phyloP scores from a whole-genome alignment of 2,797 vertebrate genomes.

The Astyanax mexicanus region DNA sequence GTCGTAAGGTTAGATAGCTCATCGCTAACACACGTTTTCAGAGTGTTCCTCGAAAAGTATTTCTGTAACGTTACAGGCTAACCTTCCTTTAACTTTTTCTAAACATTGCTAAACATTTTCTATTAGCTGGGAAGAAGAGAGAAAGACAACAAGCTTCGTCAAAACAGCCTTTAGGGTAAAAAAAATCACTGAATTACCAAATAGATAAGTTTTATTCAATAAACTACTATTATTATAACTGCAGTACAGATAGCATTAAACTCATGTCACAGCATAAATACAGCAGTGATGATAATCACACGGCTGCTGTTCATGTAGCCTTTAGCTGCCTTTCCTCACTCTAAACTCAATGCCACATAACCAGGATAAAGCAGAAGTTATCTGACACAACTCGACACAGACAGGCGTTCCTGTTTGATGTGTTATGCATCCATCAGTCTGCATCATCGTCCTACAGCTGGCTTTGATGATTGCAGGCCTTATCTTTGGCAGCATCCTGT shows the following conservation, averaged over 20 bases:
- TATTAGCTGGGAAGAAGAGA: no score
- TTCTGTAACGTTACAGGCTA: no score
- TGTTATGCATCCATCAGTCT: not conserved
- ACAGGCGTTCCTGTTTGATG: not conserved
- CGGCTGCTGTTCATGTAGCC: not conserved
- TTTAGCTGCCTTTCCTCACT: not conserved
- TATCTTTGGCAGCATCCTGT: constrained; percentile 17
- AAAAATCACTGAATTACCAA: no score
- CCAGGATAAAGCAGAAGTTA: not conserved
- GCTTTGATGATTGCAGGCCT: constrained; percentile 24
- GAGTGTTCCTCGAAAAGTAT: no score
- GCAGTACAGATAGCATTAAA: not conserved
- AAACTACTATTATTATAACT: not conserved
- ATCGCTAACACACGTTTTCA: no score
- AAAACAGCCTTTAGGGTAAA: no score
- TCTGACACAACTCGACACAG: not conserved
- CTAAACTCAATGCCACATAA: not conserved
- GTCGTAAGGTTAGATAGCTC: no score
- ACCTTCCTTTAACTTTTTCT: no score
- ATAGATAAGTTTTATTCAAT: no score
- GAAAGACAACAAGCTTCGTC: no score
- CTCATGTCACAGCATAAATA: not conserved
- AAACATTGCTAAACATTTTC: no score
- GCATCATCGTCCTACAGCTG: not conserved
- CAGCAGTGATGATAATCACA: no score